phyloP scores from a whole-genome alignment of 2,113 vertebrate species.

The Osmerus eperlanus region DNA sequence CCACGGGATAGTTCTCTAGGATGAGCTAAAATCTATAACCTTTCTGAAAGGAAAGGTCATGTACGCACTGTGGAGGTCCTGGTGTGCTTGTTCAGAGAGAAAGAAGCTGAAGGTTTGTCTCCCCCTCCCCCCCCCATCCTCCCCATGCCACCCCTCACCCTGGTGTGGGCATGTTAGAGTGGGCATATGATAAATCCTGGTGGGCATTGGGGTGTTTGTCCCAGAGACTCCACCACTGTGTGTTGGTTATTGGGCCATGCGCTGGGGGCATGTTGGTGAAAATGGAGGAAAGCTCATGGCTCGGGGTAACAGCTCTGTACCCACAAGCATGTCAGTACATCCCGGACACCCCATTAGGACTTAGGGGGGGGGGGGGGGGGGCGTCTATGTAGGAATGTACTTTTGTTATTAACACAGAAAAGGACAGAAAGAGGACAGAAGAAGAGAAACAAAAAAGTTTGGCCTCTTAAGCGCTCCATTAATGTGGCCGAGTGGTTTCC shows the following conservation, averaged over 20 bases:
- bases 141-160: too few relatives aligned
- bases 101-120: too few relatives aligned
- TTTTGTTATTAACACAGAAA: constrained; percentile 39
- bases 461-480: constrained; percentile 28
- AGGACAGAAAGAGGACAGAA: constrained; percentile 18
- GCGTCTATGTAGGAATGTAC: constrained; percentile 47
- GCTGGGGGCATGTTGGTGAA: not conserved
- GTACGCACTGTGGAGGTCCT: too few relatives aligned
- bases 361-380: constrained; percentile 7
- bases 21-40: too few relatives aligned
- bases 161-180: too few relatives aligned
- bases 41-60: too few relatives aligned
- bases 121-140: too few relatives aligned
- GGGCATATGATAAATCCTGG: too few relatives aligned
- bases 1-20: too few relatives aligned
- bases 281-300: not conserved
- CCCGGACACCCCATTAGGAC: constrained; percentile 3
- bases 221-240: not conserved
- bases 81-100: too few relatives aligned
- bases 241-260: not conserved
- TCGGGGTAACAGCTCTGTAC: not conserved
- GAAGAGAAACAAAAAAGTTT: constrained; percentile 38
- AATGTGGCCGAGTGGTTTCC: constrained; percentile 52
- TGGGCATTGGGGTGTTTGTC: not conserved
- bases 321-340: too few relatives aligned